A percentile compares a stretch with the other conserved stretches of the same genome.
Evolutionary conservation across 2,113 vertebrate genomes (phyloP).

Genomic region (Odobenus rosmarus): DNA sequence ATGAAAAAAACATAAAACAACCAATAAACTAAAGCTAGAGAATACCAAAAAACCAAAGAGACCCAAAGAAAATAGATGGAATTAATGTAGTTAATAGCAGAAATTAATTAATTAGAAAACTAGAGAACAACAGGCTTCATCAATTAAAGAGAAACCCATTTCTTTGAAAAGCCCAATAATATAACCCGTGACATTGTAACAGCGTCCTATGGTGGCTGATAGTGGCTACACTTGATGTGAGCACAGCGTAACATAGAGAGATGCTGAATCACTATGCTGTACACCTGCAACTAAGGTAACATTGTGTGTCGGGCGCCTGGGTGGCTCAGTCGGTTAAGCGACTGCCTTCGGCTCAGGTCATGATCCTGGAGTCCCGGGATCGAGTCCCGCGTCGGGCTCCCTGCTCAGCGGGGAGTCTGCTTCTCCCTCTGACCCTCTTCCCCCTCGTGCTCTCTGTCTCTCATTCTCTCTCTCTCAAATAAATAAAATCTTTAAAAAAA

Average conservation of each 20-base stretch:
- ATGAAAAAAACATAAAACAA: background rate
- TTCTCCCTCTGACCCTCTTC: too few species aligned
- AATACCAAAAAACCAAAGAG: background rate
- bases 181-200: background rate
- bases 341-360: too few species aligned
- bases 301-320: background rate
- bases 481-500: too few species aligned
- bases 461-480: too few species aligned
- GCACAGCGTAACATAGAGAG: background rate
- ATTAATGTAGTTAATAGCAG: background rate
- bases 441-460: too few species aligned
- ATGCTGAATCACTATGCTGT: background rate
- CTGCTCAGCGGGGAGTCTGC: too few species aligned
- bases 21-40: background rate
- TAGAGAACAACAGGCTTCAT: background rate
- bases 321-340: too few species aligned
- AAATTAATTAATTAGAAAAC: background rate
- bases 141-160: background rate
- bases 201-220: background rate
- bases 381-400: too few species aligned
- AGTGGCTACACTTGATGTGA: background rate
- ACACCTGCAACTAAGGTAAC: background rate
- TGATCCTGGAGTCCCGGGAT: too few species aligned
- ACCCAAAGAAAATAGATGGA: background rate
- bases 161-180: background rate